Evolutionary conservation across 2,888 invertebrate genomes (phyloP).

Genomic region (Thysanoteuthis rhombus): DNA sequence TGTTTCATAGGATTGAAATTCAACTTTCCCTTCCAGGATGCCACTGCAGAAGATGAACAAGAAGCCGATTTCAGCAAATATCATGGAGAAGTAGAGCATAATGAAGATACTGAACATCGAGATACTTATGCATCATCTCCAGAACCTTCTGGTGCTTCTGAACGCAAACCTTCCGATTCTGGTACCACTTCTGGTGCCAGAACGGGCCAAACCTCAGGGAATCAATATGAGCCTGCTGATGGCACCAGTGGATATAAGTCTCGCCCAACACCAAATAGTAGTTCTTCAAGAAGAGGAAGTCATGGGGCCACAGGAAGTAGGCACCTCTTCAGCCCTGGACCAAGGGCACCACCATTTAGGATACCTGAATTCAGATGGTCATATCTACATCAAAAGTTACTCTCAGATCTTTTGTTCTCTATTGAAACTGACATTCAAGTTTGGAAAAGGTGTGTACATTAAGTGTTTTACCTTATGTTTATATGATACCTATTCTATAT

Average conservation of each 20-base stretch:
- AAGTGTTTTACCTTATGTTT: background rate
- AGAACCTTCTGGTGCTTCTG: background rate
- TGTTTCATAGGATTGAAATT: background rate
- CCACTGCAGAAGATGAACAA: background rate
- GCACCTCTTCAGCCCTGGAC: conserved; percentile 66
- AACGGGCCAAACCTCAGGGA: conserved; percentile 25
- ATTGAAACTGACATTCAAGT: conserved; percentile 97
- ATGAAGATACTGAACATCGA: background rate
- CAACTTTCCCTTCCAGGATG: background rate
- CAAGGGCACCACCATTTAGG: conserved; percentile 78
- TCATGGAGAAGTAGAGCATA: background rate
- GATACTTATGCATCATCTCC: background rate
- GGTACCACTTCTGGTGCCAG: conserved; percentile 21
- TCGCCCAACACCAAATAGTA: background rate
- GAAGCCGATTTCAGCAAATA: background rate
- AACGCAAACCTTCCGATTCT: background rate
- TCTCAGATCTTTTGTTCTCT: conserved; percentile 96
- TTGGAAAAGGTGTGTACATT: conserved; percentile 74
- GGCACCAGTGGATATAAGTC: conserved; percentile 33
- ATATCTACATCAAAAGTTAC: conserved; percentile 93
- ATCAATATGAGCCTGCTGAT: conserved; percentile 35
- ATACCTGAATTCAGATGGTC: conserved; percentile 99
- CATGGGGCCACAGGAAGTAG: conserved; percentile 40
- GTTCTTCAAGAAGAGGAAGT: background rate
- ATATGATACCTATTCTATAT: too few relatives aligned